Base-by-base conservation (phyloP, 2,888 invertebrate species). In the Chrysolina oricalcia region DNA sequence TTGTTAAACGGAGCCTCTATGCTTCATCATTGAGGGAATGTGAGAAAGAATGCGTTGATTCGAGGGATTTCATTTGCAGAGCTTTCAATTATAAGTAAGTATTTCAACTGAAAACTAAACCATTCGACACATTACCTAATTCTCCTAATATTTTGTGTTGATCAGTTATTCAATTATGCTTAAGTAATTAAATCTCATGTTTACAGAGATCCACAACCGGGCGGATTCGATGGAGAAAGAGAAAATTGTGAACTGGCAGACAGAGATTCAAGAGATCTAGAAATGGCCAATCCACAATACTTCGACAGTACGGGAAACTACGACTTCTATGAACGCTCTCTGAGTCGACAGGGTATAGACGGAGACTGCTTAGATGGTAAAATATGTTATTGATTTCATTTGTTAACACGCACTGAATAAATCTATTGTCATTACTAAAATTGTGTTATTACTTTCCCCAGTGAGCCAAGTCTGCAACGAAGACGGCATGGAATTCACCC, bases 201-300 rank as follows among this genome's bases (percentile, higher is more conserved):
- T 66, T 53, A 46, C 73, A 84, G 84, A 73, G 83, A 83, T 67
- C 65, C 79, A 8, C 76, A 77, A 8, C 77, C 83, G 10, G 81
- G 81, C 2, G 83, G 83, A n/a, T 83, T 84, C 21, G 83, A 92
- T 81, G 91, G 91, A 2, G 93, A 94, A 79, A 89, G 93, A 46
- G 96, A 97, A 82, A 97, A 97, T 87, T 97, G 97, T 86, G 97
- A 97, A 87, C 90, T 97, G 9, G 97, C 96, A 86, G 97, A 97
- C 86, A 91, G 95, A 65, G 96, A 96, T 86, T 94, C 95, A 0
- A 91, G 95, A 71, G 95, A 96, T 84, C 89, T 97, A 85, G 96
- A 97, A 85, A 92, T 95, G 75, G 95, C 94, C 70, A 96, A 96
- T 89, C 95, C 96, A 0, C 92, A 94, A 62, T 94, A 94, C 86